Conservation (phyloP, 2,797 vertebrate genomes). For the Yasuhikotakia modesta region DNA sequence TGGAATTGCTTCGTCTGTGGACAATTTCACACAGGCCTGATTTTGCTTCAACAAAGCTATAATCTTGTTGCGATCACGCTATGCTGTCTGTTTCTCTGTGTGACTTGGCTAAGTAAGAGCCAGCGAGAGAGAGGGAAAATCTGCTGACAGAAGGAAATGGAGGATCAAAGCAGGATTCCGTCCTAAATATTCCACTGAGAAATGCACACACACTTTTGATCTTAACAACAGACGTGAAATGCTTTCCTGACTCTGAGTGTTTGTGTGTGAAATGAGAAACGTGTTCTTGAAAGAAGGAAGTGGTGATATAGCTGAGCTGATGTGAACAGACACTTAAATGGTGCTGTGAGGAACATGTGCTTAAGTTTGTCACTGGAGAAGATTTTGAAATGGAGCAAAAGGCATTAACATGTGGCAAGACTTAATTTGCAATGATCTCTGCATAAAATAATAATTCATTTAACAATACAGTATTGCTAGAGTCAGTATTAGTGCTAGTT, state of each 20-base stretch:
- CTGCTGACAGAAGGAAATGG: conserved; percentile 51
- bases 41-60: conserved; percentile 47
- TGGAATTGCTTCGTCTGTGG: conserved; percentile 35
- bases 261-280: conserved; percentile 39
- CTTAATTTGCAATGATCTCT: background rate
- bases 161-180: conserved; percentile 50
- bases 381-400: conserved; percentile 2
- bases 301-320: conserved; percentile 18
- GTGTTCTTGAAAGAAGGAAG: conserved; percentile 20
- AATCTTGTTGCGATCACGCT: conserved; percentile 44
- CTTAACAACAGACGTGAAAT: conserved; percentile 51
- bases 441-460: background rate
- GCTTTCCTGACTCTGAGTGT: conserved; percentile 35
- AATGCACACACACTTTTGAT: conserved; percentile 52
- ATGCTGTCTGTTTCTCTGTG: conserved; percentile 33
- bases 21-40: conserved; percentile 55
- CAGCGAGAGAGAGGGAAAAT: conserved; percentile 17
- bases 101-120: conserved; percentile 24
- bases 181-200: conserved; percentile 43
- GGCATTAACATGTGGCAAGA: background rate
- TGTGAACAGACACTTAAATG: conserved; percentile 40
- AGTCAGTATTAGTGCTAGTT: background rate
- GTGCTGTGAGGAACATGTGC: conserved; percentile 3
- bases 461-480: background rate
- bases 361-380: conserved; percentile 5